Percentiles rank a stretch among this genome's conserved stretches.
These are phyloP conservation scores for Orius insidiosus DNA, from an alignment of 1,140 invertebrate genomes.

Conservation along the genomic window DNA sequence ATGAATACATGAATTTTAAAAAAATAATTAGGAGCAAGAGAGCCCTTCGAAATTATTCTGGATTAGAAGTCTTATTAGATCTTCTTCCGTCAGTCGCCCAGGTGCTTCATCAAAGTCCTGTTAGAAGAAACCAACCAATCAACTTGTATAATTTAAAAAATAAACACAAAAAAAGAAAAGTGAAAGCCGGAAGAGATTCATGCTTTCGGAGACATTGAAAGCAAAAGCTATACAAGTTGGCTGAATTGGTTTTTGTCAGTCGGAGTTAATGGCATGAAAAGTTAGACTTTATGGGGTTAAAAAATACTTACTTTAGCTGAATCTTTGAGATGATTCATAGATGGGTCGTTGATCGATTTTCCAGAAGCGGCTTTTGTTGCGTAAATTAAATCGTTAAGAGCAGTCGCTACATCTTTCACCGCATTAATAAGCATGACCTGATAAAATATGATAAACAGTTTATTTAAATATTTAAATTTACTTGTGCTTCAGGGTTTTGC, in stretches of 20 bases:
- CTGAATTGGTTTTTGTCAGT: too few relatives aligned
- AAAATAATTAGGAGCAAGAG: not conserved
- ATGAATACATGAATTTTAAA: not conserved
- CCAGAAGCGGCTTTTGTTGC: conserved; percentile 94
- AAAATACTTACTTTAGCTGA: conserved; percentile 74
- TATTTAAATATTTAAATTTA: conserved; percentile 20
- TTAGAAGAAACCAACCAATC: conserved; percentile 18
- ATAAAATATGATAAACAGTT: conserved; percentile 10
- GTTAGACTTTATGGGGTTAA: not conserved
- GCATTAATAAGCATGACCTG: conserved; percentile 92
- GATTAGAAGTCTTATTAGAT: conserved; percentile 17
- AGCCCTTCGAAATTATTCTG: too few relatives aligned
- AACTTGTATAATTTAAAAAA: conserved; percentile 4
- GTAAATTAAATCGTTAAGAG: conserved; percentile 86
- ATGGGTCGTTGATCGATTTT: conserved; percentile 83
- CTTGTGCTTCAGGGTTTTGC: conserved; percentile 90
- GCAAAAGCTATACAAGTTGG: not conserved
- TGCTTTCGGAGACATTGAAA: conserved; percentile 4
- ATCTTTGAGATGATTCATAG: conserved; percentile 91
- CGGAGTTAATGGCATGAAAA: conserved; percentile 3
- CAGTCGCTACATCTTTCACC: conserved; percentile 93
- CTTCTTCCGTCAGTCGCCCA: conserved; percentile 14
- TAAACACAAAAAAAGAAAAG: not conserved
- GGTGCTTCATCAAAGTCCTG: conserved; percentile 14
- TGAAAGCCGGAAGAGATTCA: not conserved